These are phyloP conservation scores for Grammomys surdaster DNA, from an alignment of 2,113 vertebrate species.

Conservation along the genomic window DNA sequence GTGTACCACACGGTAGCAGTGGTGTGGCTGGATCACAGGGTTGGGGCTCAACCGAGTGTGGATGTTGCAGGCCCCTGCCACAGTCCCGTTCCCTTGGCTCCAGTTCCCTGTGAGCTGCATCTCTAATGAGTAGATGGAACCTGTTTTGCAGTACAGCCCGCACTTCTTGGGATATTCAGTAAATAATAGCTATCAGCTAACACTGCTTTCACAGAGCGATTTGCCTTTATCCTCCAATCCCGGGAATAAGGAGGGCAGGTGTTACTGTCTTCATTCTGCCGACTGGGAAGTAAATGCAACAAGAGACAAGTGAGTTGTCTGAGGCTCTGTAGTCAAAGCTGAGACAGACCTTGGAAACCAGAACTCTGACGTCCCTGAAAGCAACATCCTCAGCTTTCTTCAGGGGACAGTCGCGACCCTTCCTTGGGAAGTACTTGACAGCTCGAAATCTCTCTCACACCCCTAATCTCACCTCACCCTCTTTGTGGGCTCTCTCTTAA, in stretches of 20 bases:
- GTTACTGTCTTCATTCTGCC: constrained; percentile 66
- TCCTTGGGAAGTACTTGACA: neutral
- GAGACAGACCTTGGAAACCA: neutral
- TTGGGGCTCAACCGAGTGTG: neutral
- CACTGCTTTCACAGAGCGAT: constrained; percentile 64
- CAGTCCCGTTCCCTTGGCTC: neutral
- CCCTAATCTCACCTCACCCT: neutral
- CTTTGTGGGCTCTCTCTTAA: neutral
- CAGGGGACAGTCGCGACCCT: neutral
- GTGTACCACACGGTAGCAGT: neutral
- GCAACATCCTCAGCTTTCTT: neutral
- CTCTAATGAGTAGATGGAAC: constrained; percentile 19
- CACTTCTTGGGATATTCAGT: constrained; percentile 64
- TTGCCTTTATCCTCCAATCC: constrained; percentile 71
- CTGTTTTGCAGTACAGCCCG: constrained; percentile 38
- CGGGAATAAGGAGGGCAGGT: constrained; percentile 66
- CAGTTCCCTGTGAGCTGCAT: constrained; percentile 37
- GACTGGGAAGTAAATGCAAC: constrained; percentile 54
- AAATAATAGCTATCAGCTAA: constrained; percentile 76
- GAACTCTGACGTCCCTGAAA: neutral
- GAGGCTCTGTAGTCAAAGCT: neutral
- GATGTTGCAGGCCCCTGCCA: neutral
- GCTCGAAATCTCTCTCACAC: neutral
- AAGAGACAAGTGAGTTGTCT: constrained; percentile 42
- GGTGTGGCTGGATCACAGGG: neutral